Conservation (phyloP, 1,140 invertebrate species). For the Drosophila trapezifrons region DNA sequence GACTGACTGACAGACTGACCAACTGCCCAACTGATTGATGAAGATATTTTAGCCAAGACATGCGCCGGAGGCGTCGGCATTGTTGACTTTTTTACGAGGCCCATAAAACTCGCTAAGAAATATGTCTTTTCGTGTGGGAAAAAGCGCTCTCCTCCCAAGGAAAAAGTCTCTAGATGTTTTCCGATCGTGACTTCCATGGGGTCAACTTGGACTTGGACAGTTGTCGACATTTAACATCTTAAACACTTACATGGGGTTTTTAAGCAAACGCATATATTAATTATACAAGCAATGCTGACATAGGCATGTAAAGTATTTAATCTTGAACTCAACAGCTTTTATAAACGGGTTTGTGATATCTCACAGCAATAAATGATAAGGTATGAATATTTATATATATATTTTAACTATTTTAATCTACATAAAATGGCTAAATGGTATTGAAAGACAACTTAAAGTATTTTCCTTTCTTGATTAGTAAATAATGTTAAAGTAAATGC, state of each 20-base stretch:
- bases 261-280: not conserved
- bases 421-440: not conserved
- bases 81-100: conserved; percentile 39
- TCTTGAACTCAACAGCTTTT: not conserved
- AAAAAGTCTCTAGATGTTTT: conserved; percentile 5
- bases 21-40: conserved; percentile 51
- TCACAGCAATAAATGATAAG: not conserved
- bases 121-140: conserved; percentile 30
- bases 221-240: not conserved
- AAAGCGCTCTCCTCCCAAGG: conserved; percentile 3
- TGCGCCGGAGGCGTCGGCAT: conserved; percentile 29
- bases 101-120: conserved; percentile 38
- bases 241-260: not conserved
- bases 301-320: not conserved
- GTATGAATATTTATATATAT: not conserved
- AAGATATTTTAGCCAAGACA: conserved; percentile 51
- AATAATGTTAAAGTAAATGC: not conserved
- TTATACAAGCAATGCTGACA: not conserved
- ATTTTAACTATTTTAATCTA: too few species aligned
- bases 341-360: not conserved
- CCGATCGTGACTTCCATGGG: conserved; percentile 33
- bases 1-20: conserved; percentile 14
- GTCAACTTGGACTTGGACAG: conserved; percentile 3
- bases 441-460: not conserved
- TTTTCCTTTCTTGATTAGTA: not conserved